phyloP scores from a whole-genome alignment of 2,888 invertebrate genomes.

The Prionchulus punctatus region DNA sequence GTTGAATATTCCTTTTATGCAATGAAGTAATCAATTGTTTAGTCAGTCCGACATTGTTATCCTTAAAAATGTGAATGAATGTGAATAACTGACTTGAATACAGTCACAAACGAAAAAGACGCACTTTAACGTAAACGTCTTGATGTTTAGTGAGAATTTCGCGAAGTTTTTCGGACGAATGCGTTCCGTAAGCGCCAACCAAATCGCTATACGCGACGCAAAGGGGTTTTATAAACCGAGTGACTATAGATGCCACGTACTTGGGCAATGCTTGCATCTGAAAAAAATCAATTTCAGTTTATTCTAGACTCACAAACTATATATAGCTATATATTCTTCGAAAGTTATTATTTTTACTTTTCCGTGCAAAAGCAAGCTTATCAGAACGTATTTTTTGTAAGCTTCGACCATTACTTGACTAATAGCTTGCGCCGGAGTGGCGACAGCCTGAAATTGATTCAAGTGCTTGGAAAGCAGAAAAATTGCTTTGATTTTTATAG shows the following conservation, averaged over 20 bases:
- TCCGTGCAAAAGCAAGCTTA: conserved; percentile 75
- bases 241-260: conserved; percentile 75
- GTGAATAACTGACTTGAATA: not conserved
- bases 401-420: conserved; percentile 94
- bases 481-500: not conserved
- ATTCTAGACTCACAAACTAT: not conserved
- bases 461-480: conserved; percentile 7
- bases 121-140: conserved; percentile 53
- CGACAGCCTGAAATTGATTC: conserved; percentile 51
- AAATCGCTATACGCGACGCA: conserved; percentile 75
- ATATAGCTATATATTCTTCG: not conserved
- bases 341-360: conserved; percentile 49
- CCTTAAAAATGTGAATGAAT: conserved; percentile 27
- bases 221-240: conserved; percentile 45
- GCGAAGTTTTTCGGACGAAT: conserved; percentile 53
- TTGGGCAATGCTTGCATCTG: conserved; percentile 56
- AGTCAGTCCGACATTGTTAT: conserved; percentile 44
- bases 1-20: conserved; percentile 88
- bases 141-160: conserved; percentile 56
- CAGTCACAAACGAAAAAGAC: not conserved
- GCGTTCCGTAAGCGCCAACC: conserved; percentile 59
- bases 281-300: conserved; percentile 1
- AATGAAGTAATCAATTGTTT: conserved; percentile 66
- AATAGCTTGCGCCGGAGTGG: conserved; percentile 80
- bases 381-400: conserved; percentile 85